phyloP scores from a whole-genome alignment of 2,797 vertebrate genomes.

The Melanotaenia pygmaea region DNA sequence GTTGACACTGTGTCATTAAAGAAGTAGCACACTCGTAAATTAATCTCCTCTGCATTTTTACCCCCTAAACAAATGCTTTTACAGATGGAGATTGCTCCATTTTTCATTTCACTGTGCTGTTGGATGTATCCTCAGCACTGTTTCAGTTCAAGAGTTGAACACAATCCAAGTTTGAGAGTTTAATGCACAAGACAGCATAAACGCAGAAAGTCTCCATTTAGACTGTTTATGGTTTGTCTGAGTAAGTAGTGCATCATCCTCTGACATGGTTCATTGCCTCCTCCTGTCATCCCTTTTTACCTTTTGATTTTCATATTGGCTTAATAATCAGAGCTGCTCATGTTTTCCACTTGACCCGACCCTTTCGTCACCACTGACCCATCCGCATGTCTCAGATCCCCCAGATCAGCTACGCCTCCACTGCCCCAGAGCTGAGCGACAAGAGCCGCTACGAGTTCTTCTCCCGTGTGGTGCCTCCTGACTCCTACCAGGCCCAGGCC shows the following conservation, averaged over 20 bases:
- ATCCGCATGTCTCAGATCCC: conserved; percentile 84
- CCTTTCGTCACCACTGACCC: conserved; percentile 47
- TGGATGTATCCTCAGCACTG: conserved; percentile 20
- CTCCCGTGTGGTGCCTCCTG: conserved; percentile 92
- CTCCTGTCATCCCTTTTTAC: conserved; percentile 45
- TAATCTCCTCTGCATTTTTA: conserved; percentile 80
- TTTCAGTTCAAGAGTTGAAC: conserved; percentile 35
- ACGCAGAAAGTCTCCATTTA: conserved; percentile 36
- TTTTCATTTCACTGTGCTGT: conserved; percentile 62
- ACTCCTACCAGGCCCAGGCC: conserved; percentile 94
- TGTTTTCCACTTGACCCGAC: conserved; percentile 48
- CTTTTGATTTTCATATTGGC: conserved; percentile 41
- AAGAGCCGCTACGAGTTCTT: conserved; percentile 93
- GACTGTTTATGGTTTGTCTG: conserved; percentile 40
- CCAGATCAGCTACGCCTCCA: conserved; percentile 95
- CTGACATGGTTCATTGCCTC: conserved; percentile 43
- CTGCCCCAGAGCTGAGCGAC: conserved; percentile 93
- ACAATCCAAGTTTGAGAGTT: conserved; percentile 46
- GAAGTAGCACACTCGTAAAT: conserved; percentile 79
- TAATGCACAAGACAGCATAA: conserved; percentile 39
- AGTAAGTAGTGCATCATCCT: conserved; percentile 60
- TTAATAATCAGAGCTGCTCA: conserved; percentile 43
- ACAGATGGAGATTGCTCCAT: conserved; percentile 59
- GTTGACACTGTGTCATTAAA: conserved; percentile 78
- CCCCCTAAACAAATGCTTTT: conserved; percentile 79